Evolutionary conservation across 2,888 invertebrate genomes (phyloP).

Genomic region (Scelioninae gen. 1): DNA sequence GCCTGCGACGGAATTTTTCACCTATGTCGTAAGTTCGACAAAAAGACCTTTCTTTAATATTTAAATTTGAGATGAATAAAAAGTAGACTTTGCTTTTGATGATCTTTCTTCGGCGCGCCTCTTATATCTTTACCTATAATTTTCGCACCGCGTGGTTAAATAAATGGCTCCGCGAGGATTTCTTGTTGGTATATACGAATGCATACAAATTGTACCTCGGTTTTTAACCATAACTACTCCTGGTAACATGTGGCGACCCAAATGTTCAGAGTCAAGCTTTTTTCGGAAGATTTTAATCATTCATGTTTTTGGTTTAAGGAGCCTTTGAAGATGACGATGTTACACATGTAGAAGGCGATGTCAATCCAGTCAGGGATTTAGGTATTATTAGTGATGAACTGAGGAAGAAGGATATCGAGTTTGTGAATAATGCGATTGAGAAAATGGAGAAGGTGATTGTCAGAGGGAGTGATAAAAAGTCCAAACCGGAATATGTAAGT

Average conservation of each 20-base stretch:
- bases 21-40: conserved; percentile 92
- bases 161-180: conserved; percentile 60
- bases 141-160: conserved; percentile 71
- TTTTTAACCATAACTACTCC: conserved; percentile 24
- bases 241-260: conserved; percentile 3
- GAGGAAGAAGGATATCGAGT: too few species aligned
- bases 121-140: conserved; percentile 67
- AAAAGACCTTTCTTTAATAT: neutral
- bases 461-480: too few species aligned
- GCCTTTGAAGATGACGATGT: too few species aligned
- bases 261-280: too few species aligned
- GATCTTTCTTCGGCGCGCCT: conserved; percentile 21
- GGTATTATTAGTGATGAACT: too few species aligned
- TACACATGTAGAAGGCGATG: too few species aligned
- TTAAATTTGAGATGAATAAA: neutral
- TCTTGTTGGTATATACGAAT: neutral
- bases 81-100: conserved; percentile 18
- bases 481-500: too few species aligned
- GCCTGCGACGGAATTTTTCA: conserved; percentile 99
- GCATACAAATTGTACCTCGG: conserved; percentile 40
- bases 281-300: too few species aligned
- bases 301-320: too few species aligned
- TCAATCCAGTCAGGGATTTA: too few species aligned
- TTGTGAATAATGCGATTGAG: too few species aligned
- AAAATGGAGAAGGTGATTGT: too few species aligned